Percentiles rank a stretch among this genome's conserved stretches.
These are phyloP conservation scores for Echeneis naucrates DNA, from an alignment of 2,797 vertebrate genomes.

Conservation along the genomic window DNA sequence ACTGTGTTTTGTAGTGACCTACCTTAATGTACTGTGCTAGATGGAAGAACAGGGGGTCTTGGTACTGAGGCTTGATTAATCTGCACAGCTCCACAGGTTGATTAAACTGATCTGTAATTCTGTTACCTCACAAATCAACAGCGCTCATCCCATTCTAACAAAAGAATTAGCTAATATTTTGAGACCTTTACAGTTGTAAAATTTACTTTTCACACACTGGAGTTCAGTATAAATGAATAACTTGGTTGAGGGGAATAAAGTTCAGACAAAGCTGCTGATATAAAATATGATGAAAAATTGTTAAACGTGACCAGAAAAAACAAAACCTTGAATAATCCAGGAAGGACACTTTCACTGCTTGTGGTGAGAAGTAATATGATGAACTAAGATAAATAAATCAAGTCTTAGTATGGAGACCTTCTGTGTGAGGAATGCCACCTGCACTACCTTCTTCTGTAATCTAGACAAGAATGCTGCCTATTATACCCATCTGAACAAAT, in stretches of 20 bases:
- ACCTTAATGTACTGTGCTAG: constrained; percentile 62
- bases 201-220: constrained; percentile 6
- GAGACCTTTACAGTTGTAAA: not conserved
- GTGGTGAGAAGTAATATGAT: constrained; percentile 62
- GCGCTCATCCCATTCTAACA: constrained; percentile 9
- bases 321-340: not conserved
- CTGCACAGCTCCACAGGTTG: constrained; percentile 9
- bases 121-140: constrained; percentile 65
- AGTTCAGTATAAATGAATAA: not conserved
- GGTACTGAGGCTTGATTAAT: constrained; percentile 68
- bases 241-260: not conserved
- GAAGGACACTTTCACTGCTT: constrained; percentile 8
- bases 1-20: constrained; percentile 77
- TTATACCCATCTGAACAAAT: constrained; percentile 40
- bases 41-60: constrained; percentile 67
- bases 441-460: constrained; percentile 68
- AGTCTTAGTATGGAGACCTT: constrained; percentile 67
- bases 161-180: not conserved
- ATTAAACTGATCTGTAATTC: constrained; percentile 37
- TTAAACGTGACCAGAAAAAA: not conserved
- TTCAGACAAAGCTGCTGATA: not conserved
- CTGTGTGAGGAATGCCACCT: constrained; percentile 73
- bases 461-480: constrained; percentile 77
- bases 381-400: constrained; percentile 46
- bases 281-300: constrained; percentile 3